Evolutionary conservation across 2,797 vertebrate genomes (phyloP).

Genomic region (Sarcophilus harrisii): DNA sequence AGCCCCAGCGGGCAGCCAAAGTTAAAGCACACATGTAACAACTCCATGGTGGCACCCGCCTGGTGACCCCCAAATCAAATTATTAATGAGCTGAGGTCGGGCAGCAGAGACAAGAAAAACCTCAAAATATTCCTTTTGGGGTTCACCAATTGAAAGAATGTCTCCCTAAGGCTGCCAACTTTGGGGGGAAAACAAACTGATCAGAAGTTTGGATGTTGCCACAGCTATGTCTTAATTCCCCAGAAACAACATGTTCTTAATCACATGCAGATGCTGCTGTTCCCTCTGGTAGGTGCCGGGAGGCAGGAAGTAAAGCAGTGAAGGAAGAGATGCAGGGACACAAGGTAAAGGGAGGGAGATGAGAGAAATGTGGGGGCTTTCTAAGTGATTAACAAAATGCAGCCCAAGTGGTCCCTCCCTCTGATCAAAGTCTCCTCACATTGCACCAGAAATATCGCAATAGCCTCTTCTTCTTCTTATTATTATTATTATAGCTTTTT

Average conservation of each 20-base stretch:
- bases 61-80: neutral
- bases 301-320: neutral
- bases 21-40: neutral
- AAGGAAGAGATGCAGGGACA: neutral
- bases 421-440: neutral
- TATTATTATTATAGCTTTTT: too few species aligned
- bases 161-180: neutral
- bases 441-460: neutral
- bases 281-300: neutral
- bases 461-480: neutral
- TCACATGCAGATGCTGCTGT: neutral
- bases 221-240: constrained; percentile 4
- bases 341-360: neutral
- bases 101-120: neutral
- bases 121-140: neutral
- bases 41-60: neutral
- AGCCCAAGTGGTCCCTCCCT: neutral
- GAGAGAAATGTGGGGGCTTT: neutral
- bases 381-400: neutral
- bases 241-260: neutral
- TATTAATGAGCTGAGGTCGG: neutral
- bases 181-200: constrained; percentile 16
- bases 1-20: neutral
- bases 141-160: neutral
- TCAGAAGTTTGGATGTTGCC: constrained; percentile 16